A percentile compares a stretch with the other conserved stretches of the same genome.
phyloP scores from a whole-genome alignment of 2,797 vertebrate species.

The Melanotaenia boesemani region DNA sequence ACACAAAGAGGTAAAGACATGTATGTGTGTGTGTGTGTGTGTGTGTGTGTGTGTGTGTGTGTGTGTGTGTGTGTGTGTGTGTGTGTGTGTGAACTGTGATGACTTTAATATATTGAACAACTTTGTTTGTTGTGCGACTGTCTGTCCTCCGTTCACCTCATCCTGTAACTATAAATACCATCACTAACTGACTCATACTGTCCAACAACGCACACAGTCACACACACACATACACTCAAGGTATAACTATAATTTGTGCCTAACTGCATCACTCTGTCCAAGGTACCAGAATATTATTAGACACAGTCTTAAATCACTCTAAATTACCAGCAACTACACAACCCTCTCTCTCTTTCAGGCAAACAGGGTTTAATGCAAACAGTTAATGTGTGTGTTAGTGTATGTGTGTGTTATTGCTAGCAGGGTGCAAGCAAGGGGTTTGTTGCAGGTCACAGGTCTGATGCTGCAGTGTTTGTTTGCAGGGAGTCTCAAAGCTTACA shows the following conservation, averaged over 20 bases:
- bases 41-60: too few species aligned
- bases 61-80: slow-evolving; percentile 23
- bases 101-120: slow-evolving; percentile 49
- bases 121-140: slow-evolving; percentile 43
- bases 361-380: slow-evolving; percentile 9
- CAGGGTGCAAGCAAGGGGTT: slow-evolving; percentile 23
- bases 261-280: slow-evolving; percentile 58
- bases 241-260: slow-evolving; percentile 68
- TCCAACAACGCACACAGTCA: slow-evolving; percentile 15
- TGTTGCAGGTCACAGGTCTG: slow-evolving; percentile 33
- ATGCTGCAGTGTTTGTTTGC: slow-evolving; percentile 27
- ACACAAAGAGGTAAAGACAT: too few species aligned
- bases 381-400: slow-evolving; percentile 4
- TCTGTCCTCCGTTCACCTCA: slow-evolving; percentile 55
- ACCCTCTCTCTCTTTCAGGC: not conserved
- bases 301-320: slow-evolving; percentile 36
- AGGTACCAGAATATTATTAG: slow-evolving; percentile 57
- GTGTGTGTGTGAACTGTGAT: slow-evolving; percentile 1
- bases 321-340: slow-evolving; percentile 45
- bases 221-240: slow-evolving; percentile 26
- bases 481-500: slow-evolving; percentile 30
- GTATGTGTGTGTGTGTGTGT: too few species aligned
- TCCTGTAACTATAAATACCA: slow-evolving; percentile 63
- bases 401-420: slow-evolving; percentile 3
- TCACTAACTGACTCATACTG: slow-evolving; percentile 37